These are phyloP conservation scores for Drosophila ambigua DNA, from an alignment of 1,140 invertebrate genomes.

Conservation along the genomic window DNA sequence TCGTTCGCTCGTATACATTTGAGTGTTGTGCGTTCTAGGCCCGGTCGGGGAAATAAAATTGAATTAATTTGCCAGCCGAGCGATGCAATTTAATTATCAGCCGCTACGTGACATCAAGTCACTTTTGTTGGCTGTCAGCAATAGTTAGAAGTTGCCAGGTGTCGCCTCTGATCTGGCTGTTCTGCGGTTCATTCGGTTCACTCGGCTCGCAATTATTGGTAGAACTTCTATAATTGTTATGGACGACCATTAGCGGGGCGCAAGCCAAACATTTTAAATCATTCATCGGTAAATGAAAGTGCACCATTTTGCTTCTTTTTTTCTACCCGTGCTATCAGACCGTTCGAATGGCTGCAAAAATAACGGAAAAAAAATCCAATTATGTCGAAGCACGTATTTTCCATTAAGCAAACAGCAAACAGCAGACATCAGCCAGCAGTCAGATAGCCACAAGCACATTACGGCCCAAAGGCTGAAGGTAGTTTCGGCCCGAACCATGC, in stretches of 20 bases:
- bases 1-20: constrained; percentile 34
- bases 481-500: constrained; percentile 33
- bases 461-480: constrained; percentile 24
- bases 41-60: constrained; percentile 32
- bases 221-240: constrained; percentile 41
- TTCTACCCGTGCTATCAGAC: constrained; percentile 33
- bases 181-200: constrained; percentile 25
- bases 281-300: constrained; percentile 28
- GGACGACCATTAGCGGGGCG: constrained; percentile 51
- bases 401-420: constrained; percentile 72
- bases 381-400: constrained; percentile 74
- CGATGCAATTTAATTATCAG: constrained; percentile 44
- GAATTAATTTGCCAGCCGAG: constrained; percentile 44
- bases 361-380: constrained; percentile 62
- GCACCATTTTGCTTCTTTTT: constrained; percentile 6
- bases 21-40: constrained; percentile 16
- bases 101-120: constrained; percentile 28
- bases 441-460: constrained; percentile 55
- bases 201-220: constrained; percentile 18
- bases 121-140: constrained; percentile 3
- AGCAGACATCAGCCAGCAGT: constrained; percentile 33
- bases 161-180: not conserved
- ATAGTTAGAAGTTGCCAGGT: constrained; percentile 24
- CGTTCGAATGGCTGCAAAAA: constrained; percentile 44
- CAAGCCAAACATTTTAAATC: constrained; percentile 61